These are phyloP conservation scores for Pseudomyrmex concolor DNA, from an alignment of 1,140 invertebrate genomes.

Conservation along the genomic window DNA sequence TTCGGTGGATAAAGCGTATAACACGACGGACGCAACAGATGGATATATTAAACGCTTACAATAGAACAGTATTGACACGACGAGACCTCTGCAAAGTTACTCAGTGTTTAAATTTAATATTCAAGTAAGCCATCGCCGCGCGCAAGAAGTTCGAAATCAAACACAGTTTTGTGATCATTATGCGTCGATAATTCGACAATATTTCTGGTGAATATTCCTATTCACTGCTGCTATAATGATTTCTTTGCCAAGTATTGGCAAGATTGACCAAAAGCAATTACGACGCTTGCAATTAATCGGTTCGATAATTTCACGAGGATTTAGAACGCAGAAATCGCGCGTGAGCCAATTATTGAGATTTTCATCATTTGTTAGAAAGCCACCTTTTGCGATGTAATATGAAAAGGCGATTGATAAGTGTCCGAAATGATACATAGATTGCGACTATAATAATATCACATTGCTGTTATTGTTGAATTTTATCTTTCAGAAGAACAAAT, in stretches of 20 bases:
- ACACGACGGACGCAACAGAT: background rate
- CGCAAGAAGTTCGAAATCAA: slow-evolving; percentile 4
- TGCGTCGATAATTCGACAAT: slow-evolving; percentile 3
- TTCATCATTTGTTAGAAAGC: slow-evolving; percentile 64
- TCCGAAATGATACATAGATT: too few species aligned
- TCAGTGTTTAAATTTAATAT: background rate
- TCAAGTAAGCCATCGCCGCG: too few species aligned
- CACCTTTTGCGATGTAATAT: slow-evolving; percentile 70
- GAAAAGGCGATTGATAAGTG: too few species aligned
- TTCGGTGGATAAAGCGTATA: background rate
- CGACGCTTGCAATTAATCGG: slow-evolving; percentile 65
- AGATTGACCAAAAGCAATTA: slow-evolving; percentile 71
- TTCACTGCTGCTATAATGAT: slow-evolving; percentile 18
- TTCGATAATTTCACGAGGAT: slow-evolving; percentile 72
- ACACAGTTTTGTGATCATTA: background rate
- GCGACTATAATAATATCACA: too few species aligned
- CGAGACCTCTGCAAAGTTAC: background rate
- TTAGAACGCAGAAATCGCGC: slow-evolving; percentile 61
- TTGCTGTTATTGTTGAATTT: too few species aligned
- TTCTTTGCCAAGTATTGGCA: slow-evolving; percentile 50
- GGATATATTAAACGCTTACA: background rate
- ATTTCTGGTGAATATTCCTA: background rate
- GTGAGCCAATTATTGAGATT: slow-evolving; percentile 74
- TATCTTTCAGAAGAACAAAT: too few species aligned
- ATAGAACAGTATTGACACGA: background rate